These are phyloP conservation scores for Lontra canadensis DNA, from an alignment of 2,113 vertebrate species.

Conservation along the genomic window DNA sequence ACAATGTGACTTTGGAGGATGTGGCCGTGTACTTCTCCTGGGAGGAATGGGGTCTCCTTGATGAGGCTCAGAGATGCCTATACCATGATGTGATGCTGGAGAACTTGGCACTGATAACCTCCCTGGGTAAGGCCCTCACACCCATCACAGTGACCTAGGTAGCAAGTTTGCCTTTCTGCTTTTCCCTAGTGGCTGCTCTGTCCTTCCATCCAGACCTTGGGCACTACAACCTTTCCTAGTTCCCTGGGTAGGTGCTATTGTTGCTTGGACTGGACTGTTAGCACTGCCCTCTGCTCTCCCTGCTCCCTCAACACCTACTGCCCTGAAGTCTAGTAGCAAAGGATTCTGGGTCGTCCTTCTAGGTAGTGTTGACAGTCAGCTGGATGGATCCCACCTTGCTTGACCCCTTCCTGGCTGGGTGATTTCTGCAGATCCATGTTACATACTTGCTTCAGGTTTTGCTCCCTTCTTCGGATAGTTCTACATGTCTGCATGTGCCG, in stretches of 20 bases:
- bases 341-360: background rate
- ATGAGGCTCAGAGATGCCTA: background rate
- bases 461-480: background rate
- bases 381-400: background rate
- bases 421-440: background rate
- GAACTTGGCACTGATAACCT: background rate
- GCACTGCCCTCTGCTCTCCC: background rate
- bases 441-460: background rate
- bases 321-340: background rate
- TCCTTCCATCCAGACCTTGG: background rate
- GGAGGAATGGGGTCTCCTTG: constrained; percentile 6
- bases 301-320: background rate
- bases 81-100: constrained; percentile 3
- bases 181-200: background rate
- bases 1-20: background rate
- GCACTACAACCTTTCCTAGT: background rate
- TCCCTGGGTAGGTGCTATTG: background rate
- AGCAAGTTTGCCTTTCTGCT: background rate
- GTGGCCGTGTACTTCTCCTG: background rate
- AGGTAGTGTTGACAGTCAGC: background rate
- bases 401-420: background rate
- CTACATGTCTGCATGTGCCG: background rate
- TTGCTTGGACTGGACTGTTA: background rate
- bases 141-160: background rate
- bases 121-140: background rate